Percentiles rank a stretch among this genome's conserved stretches.
These are phyloP conservation scores for Bombus superbus DNA, from an alignment of 1,140 invertebrate species.

Conservation along the genomic window DNA sequence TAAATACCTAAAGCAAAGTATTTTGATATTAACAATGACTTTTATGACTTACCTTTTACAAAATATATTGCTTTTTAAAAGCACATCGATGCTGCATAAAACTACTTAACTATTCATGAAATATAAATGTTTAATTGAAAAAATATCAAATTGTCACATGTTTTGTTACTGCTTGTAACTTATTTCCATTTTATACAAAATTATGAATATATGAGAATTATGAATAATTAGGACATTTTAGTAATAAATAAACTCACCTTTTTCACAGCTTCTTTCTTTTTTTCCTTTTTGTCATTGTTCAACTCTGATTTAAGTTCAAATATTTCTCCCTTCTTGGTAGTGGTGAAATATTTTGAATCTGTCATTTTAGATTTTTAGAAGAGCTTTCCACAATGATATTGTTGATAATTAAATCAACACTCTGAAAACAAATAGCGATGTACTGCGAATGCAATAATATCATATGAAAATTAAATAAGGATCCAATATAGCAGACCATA, in stretches of 20 bases:
- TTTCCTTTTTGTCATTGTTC: slow-evolving; percentile 99
- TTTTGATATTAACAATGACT: background rate
- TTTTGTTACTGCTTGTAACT: background rate
- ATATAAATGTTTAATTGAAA: background rate
- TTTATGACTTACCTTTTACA: slow-evolving; percentile 20
- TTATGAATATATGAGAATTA: background rate
- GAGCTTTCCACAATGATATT: slow-evolving; percentile 5
- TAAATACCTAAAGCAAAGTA: background rate
- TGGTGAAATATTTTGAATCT: slow-evolving; percentile 99
- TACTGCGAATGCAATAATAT: background rate
- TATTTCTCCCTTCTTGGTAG: slow-evolving; percentile 99
- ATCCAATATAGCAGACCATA: slow-evolving; percentile 55
- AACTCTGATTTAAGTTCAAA: slow-evolving; percentile 99
- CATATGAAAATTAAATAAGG: slow-evolving; percentile 60
- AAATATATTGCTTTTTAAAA: slow-evolving; percentile 40
- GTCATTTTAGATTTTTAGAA: slow-evolving; percentile 89
- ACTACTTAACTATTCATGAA: slow-evolving; percentile 13
- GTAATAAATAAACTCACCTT: slow-evolving; percentile 83
- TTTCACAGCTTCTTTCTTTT: slow-evolving; percentile 99
- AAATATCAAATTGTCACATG: background rate
- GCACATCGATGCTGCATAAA: slow-evolving; percentile 4
- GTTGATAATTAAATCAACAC: background rate
- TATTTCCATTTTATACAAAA: background rate
- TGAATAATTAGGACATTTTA: slow-evolving; percentile 10
- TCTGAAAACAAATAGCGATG: slow-evolving; percentile 33